Percentiles rank a stretch among this genome's conserved stretches.
Conservation (phyloP, 2,888 invertebrate genomes). For the Andrena minutula region DNA sequence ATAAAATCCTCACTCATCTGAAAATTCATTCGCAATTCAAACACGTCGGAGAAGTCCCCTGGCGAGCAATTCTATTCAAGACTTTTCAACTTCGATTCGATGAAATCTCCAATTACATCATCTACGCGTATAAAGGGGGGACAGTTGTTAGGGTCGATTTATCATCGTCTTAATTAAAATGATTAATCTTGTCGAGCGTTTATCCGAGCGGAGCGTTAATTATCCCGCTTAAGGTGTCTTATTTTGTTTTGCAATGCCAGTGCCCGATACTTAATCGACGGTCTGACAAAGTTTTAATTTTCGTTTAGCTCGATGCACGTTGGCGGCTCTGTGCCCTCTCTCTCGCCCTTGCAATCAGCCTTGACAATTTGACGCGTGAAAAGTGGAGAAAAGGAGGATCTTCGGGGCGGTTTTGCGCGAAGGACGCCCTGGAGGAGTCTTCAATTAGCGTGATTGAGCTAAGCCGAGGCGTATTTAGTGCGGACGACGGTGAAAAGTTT, state of each 20-base stretch:
- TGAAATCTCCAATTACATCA: not conserved
- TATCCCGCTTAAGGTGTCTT: conserved; percentile 30
- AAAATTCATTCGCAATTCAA: too few relatives aligned
- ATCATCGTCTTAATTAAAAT: conserved; percentile 43
- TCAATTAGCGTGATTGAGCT: conserved; percentile 69
- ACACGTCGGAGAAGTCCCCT: too few relatives aligned
- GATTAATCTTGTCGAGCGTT: conserved; percentile 47
- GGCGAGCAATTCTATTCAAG: too few relatives aligned
- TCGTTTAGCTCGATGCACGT: conserved; percentile 40
- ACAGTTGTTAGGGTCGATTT: not conserved
- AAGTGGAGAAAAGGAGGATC: conserved; percentile 14
- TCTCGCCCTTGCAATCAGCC: conserved; percentile 58
- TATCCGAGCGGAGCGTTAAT: conserved; percentile 48
- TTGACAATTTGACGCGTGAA: conserved; percentile 51
- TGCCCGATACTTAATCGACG: conserved; percentile 48
- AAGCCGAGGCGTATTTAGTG: conserved; percentile 52
- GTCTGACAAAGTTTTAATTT: conserved; percentile 69
- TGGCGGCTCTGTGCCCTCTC: conserved; percentile 27
- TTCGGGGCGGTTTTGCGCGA: conserved; percentile 42
- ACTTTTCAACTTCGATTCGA: not conserved
- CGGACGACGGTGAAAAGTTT: conserved; percentile 46
- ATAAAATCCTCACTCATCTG: too few relatives aligned
- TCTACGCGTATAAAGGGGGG: too few relatives aligned
- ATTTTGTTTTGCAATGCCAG: conserved; percentile 46
- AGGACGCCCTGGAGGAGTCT: conserved; percentile 37